Conservation (phyloP, 2,888 invertebrate species). For the Callyntrura sp. region DNA sequence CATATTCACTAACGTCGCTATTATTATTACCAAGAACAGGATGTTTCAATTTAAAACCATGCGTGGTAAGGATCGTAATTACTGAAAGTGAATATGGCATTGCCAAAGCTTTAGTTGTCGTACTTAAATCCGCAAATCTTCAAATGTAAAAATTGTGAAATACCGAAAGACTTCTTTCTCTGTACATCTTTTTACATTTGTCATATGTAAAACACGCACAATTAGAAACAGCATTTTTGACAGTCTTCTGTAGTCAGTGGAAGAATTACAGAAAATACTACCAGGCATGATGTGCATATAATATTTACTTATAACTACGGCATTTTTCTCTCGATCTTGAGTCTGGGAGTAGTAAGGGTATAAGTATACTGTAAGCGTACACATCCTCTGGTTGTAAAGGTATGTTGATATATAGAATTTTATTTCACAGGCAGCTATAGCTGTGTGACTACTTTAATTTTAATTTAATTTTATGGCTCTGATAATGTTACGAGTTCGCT, state of each 20-base stretch:
- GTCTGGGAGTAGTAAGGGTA: no score
- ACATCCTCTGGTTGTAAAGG: no score
- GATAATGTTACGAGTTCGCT: neutral
- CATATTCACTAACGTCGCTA: neutral
- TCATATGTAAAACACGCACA: slow-evolving; percentile 5
- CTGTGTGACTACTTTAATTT: neutral
- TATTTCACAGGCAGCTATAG: no score
- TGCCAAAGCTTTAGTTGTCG: neutral
- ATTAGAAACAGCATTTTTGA: no score
- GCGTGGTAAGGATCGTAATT: neutral
- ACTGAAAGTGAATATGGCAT: neutral
- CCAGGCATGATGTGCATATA: neutral
- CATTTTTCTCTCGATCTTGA: no score
- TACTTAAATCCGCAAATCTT: neutral
- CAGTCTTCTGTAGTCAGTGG: no score
- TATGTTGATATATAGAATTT: no score
- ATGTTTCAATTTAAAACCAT: slow-evolving; percentile 59
- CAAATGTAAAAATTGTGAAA: neutral
- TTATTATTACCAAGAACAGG: slow-evolving; percentile 57
- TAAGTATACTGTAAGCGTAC: no score
- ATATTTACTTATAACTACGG: slow-evolving; percentile 7
- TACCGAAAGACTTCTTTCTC: no score
- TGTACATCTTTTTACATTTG: no score
- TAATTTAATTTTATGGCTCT: slow-evolving; percentile 18
- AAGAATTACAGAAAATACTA: no score